A percentile compares a stretch with the other conserved stretches of the same genome.
Conservation (phyloP, 2,113 vertebrate genomes). For the Malurus alboscapulatus region DNA sequence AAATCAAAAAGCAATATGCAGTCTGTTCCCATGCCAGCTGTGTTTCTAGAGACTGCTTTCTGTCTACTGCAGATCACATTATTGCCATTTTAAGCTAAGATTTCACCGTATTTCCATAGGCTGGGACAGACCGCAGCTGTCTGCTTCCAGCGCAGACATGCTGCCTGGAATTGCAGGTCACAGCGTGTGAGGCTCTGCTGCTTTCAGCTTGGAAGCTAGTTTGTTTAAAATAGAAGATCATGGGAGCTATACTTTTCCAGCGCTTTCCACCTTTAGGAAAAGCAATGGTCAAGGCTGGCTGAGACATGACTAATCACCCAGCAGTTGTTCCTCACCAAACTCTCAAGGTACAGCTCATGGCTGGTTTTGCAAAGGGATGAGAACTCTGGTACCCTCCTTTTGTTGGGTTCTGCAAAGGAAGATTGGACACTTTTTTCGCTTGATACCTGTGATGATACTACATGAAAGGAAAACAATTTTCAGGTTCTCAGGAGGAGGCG, state of each 20-base stretch:
- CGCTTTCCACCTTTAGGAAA: not conserved
- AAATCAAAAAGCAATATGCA: not conserved
- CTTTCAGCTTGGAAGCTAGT: rapidly evolving
- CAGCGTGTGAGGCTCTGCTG: not conserved
- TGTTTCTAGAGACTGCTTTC: not conserved
- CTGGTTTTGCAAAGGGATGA: not conserved
- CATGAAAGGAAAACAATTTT: not conserved
- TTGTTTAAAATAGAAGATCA: not conserved
- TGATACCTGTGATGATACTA: not conserved
- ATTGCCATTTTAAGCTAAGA: not conserved
- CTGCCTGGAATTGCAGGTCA: not conserved
- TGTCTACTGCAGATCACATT: not conserved
- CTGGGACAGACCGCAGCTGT: not conserved
- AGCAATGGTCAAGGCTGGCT: not conserved
- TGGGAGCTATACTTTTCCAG: not conserved
- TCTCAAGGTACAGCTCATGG: not conserved
- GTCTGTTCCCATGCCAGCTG: not conserved
- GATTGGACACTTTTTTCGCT: not conserved
- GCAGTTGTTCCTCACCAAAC: not conserved
- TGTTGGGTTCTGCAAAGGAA: not conserved
- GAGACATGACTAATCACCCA: not conserved
- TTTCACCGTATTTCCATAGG: constrained; percentile 11
- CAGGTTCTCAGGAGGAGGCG: not conserved
- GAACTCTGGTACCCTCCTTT: not conserved
- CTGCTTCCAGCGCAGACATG: rapidly evolving